Base-by-base conservation (phyloP, 2,113 vertebrate species). In the Ophthalmolycus amberensis region DNA sequence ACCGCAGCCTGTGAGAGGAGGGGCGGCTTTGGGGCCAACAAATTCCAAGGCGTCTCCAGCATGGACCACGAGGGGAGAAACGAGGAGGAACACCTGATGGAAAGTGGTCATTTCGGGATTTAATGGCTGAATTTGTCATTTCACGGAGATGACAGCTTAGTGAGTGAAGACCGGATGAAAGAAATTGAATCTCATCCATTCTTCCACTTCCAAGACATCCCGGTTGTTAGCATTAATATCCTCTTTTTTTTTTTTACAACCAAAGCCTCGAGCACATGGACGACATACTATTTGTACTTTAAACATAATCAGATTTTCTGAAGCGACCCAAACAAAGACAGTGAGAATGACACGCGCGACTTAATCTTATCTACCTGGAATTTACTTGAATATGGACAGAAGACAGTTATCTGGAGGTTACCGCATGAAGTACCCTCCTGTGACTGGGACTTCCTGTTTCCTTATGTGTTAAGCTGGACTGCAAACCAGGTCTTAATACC, bases 351-450 rank as follows among this genome's bases (percentile, higher is more conserved):
- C 71, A 63, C 75, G 66, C 77, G 50, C 72, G 82, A 90, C 80
- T 87, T 70, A 89, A 66, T 88, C 80, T 88, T 85, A 83, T 91
- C 85, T 94, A 27, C 94, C 95, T 95, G 94, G 93, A 93, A 90
- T 90, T 85, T 95, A 95, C 94, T 95, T 95, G 95, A 95, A 94
- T 74, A 84, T 77, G 64, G 52, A 84, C 65, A 44, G 48, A 82
- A 86, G 52, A 80, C 70, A 70, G 77, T 44, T 79, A 2, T 46
- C 50, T 44, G 52, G 66, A 4, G 69, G 71, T 82, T 79, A 73
- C 75, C 52, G 40, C 9, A 63, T 25, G 37, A 54, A 68, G 68
- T 27, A 12, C 63, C 75, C 71, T 74, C 58, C 44, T 66, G n/a
- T 27, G 71, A 71, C 70, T 80, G 84, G 67, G 77, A 85, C 71